Evolutionary conservation across 2,113 vertebrate species (phyloP).

Genomic region (Hystrix brachyura): DNA sequence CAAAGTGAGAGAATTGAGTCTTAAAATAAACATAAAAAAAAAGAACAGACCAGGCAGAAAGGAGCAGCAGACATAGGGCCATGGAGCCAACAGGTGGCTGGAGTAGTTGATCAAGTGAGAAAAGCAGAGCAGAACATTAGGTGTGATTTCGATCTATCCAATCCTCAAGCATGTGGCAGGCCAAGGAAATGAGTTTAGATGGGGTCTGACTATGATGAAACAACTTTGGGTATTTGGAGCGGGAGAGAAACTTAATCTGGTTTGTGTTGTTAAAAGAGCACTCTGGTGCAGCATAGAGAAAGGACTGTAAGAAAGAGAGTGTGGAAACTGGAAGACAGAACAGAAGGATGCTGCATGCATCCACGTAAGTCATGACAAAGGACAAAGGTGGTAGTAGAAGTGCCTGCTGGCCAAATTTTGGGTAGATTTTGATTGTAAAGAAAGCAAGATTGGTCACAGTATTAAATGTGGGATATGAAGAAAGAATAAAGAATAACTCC

Average conservation of each 20-base stretch:
- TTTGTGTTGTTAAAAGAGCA: background rate
- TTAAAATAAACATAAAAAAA: background rate
- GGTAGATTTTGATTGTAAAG: background rate
- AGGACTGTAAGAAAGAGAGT: background rate
- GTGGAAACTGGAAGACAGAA: background rate
- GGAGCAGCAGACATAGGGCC: background rate
- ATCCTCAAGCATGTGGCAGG: no score
- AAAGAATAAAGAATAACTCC: background rate
- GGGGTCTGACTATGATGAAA: background rate
- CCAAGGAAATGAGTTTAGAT: background rate
- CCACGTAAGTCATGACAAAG: background rate
- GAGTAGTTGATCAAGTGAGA: background rate
- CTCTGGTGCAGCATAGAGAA: background rate
- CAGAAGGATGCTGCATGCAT: background rate
- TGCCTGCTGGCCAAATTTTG: background rate
- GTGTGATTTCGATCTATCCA: background rate
- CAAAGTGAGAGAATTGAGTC: background rate
- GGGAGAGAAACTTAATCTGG: background rate
- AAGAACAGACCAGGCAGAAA: background rate
- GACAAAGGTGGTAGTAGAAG: background rate
- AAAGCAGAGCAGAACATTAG: background rate
- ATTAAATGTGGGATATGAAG: background rate
- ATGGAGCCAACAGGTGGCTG: background rate
- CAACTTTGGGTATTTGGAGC: background rate
- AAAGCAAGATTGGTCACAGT: background rate